Evolutionary conservation across 2,888 invertebrate genomes (phyloP).

Genomic region (Agrochola macilenta): DNA sequence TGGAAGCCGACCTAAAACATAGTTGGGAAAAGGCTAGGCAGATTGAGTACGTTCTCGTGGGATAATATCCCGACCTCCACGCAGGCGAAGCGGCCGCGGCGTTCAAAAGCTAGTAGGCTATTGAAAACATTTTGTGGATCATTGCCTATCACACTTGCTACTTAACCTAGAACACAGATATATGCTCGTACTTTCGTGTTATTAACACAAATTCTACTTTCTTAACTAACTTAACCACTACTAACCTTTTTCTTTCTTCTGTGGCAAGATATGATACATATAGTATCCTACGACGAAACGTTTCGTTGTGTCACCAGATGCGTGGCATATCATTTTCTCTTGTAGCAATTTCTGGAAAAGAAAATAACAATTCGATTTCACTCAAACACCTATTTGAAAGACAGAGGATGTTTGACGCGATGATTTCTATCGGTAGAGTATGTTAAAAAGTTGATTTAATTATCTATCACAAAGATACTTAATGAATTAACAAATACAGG

Average conservation of each 20-base stretch:
- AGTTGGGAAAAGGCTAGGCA: no score
- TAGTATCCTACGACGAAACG: conserved; percentile 97
- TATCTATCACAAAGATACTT: neutral
- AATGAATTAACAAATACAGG: neutral
- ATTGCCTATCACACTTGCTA: neutral
- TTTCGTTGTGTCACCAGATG: conserved; percentile 95
- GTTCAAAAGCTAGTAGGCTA: neutral
- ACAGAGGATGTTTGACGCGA: neutral
- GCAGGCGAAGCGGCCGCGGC: neutral
- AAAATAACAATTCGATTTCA: neutral
- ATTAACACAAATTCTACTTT: neutral
- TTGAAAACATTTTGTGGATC: neutral
- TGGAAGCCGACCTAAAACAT: no score
- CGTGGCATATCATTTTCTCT: conserved; percentile 96
- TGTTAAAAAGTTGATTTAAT: no score
- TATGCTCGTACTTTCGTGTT: neutral
- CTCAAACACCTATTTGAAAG: neutral
- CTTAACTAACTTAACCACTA: neutral
- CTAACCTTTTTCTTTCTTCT: conserved; percentile 91
- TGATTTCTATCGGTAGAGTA: no score
- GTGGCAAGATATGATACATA: conserved; percentile 95
- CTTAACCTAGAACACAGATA: no score
- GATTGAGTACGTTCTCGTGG: neutral
- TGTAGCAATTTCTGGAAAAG: conserved; percentile 92
- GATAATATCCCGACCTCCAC: neutral